These are phyloP conservation scores for Mohoua ochrocephala DNA, from an alignment of 2,113 vertebrate genomes.

Conservation along the genomic window DNA sequence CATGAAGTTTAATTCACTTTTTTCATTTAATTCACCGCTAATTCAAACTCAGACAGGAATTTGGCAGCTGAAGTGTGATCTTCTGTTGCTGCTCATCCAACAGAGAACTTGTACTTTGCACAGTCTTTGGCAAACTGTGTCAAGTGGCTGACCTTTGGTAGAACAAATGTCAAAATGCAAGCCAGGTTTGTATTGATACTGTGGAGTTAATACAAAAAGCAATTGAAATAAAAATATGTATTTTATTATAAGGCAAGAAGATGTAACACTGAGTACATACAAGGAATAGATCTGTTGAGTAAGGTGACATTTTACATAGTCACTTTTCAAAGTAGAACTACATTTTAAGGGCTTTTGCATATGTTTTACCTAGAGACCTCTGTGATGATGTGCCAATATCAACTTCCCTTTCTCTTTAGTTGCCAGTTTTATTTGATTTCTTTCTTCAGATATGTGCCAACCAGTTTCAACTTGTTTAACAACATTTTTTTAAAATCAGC, in stretches of 20 bases:
- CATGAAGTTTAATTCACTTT: neutral
- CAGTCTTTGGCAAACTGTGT: neutral
- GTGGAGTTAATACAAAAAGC: neutral
- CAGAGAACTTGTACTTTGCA: neutral
- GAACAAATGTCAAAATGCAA: neutral
- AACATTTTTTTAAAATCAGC: slow-evolving; percentile 45
- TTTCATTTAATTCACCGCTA: neutral
- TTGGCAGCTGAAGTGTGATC: neutral
- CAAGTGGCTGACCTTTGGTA: neutral
- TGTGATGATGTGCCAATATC: slow-evolving; percentile 46
- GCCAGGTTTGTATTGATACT: neutral
- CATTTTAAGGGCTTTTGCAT: slow-evolving; percentile 54
- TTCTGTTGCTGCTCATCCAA: neutral
- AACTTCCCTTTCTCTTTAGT: slow-evolving; percentile 60
- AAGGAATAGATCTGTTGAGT: neutral
- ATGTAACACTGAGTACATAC: neutral
- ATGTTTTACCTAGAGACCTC: slow-evolving; percentile 58
- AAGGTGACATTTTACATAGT: slow-evolving; percentile 50
- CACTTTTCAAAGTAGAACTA: slow-evolving; percentile 43
- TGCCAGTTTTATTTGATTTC: slow-evolving; percentile 50
- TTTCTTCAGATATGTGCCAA: slow-evolving; percentile 49
- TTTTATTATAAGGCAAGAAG: neutral
- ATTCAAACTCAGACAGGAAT: neutral
- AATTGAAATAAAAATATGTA: neutral
- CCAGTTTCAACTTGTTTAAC: slow-evolving; percentile 53